Conservation (phyloP, 2,113 vertebrate genomes). For the Athene noctua region DNA sequence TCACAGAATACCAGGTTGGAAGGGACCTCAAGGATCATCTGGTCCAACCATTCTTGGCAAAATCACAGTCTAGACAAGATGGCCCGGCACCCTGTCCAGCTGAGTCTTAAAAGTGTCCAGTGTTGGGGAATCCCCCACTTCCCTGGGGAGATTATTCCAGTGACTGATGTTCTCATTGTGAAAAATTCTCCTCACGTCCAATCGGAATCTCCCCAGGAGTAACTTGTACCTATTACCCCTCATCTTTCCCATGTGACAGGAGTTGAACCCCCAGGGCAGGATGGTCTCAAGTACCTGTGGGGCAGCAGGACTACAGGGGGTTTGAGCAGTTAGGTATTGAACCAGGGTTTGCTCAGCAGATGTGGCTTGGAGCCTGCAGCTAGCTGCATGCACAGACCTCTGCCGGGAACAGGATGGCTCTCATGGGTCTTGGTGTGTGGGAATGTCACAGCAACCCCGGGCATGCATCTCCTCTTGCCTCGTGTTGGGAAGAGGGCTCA, state of each 20-base stretch:
- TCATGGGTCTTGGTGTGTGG: rapidly evolving
- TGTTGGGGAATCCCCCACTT: neutral
- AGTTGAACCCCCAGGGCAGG: neutral
- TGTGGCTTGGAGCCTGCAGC: neutral
- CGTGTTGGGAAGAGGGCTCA: neutral
- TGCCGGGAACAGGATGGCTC: rapidly evolving
- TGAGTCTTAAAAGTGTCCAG: neutral
- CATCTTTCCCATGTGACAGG: neutral
- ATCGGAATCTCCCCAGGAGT: neutral
- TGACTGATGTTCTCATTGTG: neutral
- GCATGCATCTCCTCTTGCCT: rapidly evolving
- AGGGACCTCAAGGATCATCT: neutral
- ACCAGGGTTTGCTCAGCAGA: neutral
- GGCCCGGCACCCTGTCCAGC: neutral
- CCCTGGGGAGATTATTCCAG: neutral
- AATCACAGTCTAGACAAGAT: neutral
- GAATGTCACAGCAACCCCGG: rapidly evolving
- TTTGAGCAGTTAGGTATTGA: neutral
- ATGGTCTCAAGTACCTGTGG: neutral
- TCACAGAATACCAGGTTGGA: neutral
- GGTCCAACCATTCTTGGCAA: neutral
- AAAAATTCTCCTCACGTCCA: neutral
- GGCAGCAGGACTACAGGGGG: rapidly evolving
- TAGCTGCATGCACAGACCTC: neutral
- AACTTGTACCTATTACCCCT: neutral